A percentile compares a stretch with the other conserved stretches of the same genome.
phyloP scores from a whole-genome alignment of 1,140 invertebrate genomes.

The Colletes gigas region DNA sequence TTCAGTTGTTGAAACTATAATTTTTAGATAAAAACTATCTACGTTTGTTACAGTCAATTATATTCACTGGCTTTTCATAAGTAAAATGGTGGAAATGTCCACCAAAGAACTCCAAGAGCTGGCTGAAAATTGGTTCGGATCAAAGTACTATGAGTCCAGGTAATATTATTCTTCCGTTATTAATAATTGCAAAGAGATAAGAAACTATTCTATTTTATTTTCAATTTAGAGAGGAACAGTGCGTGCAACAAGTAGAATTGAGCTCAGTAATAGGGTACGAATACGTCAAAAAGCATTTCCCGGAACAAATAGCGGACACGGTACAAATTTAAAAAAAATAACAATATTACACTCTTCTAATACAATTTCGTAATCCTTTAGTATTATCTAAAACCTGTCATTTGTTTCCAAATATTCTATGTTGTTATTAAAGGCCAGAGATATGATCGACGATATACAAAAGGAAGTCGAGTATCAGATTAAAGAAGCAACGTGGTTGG shows the following conservation, averaged over 20 bases:
- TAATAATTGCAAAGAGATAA: neutral
- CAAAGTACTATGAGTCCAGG: accelerated
- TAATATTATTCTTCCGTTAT: neutral
- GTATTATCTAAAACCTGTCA: neutral
- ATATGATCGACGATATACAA: constrained; percentile 63
- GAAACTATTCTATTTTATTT: neutral
- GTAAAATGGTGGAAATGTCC: accelerated
- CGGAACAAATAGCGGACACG: constrained; percentile 20
- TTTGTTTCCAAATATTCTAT: neutral
- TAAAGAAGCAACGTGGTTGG: constrained; percentile 49
- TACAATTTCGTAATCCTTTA: too few species aligned
- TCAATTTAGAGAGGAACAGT: neutral
- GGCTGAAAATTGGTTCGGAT: neutral
- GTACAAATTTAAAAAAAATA: constrained; percentile 2
- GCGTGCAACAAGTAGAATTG: neutral
- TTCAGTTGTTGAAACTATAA: too few species aligned
- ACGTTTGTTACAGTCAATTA: constrained; percentile 19
- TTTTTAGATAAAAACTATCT: too few species aligned
- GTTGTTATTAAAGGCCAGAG: constrained; percentile 43
- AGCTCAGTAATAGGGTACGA: constrained; percentile 14
- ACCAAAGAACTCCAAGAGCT: neutral
- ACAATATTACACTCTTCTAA: neutral
- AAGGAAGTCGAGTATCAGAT: constrained; percentile 55
- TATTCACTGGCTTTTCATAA: constrained; percentile 17
- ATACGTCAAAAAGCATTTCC: constrained; percentile 23